These are phyloP conservation scores for Syrphus vitripennis DNA, from an alignment of 2,888 invertebrate genomes.

Conservation along the genomic window DNA sequence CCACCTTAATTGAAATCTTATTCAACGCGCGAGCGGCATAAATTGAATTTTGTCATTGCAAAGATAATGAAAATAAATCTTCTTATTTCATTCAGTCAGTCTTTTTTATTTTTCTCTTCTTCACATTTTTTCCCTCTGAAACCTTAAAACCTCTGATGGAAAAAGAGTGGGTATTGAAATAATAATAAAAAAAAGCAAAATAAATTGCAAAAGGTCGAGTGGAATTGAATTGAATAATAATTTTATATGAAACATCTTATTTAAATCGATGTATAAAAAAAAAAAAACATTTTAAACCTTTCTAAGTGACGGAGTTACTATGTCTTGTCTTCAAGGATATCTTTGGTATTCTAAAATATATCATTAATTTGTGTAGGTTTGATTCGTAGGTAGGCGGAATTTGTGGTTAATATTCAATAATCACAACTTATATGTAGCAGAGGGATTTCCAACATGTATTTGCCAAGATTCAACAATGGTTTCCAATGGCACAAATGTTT, in stretches of 20 bases:
- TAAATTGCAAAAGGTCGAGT: slow-evolving; percentile 5
- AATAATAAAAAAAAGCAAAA: neutral
- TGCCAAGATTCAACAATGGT: too few relatives aligned
- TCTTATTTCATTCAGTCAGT: slow-evolving; percentile 38
- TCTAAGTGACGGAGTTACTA: neutral
- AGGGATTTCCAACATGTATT: too few relatives aligned
- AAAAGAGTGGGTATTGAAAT: neutral
- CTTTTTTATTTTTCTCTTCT: neutral
- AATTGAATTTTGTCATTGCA: slow-evolving; percentile 44
- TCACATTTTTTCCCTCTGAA: neutral
- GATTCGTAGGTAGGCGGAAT: neutral
- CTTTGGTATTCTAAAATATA: neutral
- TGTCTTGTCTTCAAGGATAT: neutral
- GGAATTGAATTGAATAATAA: slow-evolving; percentile 26
- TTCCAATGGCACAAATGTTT: too few relatives aligned
- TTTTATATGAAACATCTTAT: slow-evolving; percentile 11
- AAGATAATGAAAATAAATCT: slow-evolving; percentile 46
- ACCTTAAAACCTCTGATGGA: neutral
- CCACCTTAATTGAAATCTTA: slow-evolving; percentile 30
- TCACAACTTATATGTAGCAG: too few relatives aligned
- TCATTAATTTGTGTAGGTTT: neutral
- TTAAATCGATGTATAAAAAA: neutral
- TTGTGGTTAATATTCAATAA: neutral
- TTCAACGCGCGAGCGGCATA: slow-evolving; percentile 27
- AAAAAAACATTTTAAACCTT: neutral